phyloP scores from a whole-genome alignment of 2,888 invertebrate species.

The Brassicogethes aeneus region DNA sequence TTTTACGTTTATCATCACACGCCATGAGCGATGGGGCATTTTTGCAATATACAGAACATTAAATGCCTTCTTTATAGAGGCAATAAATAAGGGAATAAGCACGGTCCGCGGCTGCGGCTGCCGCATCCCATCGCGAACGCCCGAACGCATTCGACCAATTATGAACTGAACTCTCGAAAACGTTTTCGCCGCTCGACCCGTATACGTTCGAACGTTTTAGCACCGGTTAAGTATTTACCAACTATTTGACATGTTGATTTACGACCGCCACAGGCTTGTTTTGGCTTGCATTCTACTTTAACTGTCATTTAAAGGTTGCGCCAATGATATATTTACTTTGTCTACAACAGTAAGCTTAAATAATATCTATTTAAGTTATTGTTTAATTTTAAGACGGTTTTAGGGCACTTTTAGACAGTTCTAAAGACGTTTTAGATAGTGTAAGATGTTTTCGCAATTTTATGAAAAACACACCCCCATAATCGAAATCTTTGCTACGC shows the following conservation, averaged over 20 bases:
- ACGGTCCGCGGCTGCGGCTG: background rate
- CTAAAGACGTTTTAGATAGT: too few relatives aligned
- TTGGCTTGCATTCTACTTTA: too few relatives aligned
- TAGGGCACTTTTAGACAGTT: too few relatives aligned
- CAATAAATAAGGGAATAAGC: background rate
- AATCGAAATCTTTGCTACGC: too few relatives aligned
- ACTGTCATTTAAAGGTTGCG: too few relatives aligned
- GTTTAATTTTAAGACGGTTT: too few relatives aligned
- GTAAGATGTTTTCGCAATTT: too few relatives aligned
- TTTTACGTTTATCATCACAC: too few relatives aligned
- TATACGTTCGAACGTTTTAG: background rate
- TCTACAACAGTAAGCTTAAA: too few relatives aligned
- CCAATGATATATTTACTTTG: too few relatives aligned
- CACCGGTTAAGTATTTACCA: background rate
- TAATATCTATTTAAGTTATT: too few relatives aligned
- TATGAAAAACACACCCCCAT: too few relatives aligned
- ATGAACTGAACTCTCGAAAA: background rate
- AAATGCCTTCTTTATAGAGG: background rate
- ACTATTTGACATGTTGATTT: background rate
- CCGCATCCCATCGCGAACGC: background rate
- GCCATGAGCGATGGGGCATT: background rate
- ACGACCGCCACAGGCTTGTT: background rate
- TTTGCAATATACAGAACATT: background rate
- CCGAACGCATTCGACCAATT: background rate
- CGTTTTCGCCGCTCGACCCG: conserved; percentile 1